Conservation (phyloP, 2,888 invertebrate genomes). For the Hypsopygia costalis region DNA sequence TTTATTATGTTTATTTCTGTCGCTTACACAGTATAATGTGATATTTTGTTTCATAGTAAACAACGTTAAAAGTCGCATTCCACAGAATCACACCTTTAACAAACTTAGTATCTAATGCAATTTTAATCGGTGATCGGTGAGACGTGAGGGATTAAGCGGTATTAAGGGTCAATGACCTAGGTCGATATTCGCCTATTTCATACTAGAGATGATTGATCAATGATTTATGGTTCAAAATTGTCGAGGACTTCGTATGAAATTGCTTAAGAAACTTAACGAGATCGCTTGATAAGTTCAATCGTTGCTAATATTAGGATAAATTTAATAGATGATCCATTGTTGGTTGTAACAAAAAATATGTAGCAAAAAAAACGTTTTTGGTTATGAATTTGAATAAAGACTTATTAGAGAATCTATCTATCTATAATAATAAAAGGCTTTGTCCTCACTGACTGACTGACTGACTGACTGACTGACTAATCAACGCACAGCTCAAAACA, state of each 20-base stretch:
- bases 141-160: conserved; percentile 7
- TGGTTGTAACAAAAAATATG: no score
- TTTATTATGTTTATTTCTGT: no score
- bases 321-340: background rate
- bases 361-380: no score
- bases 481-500: no score
- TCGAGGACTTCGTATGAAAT: background rate
- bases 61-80: no score
- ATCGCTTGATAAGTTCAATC: background rate
- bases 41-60: no score
- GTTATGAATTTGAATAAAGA: no score
- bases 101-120: background rate
- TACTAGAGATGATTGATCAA: background rate
- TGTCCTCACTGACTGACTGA: no score
- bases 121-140: conserved; percentile 5
- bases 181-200: conserved; percentile 3
- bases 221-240: background rate
- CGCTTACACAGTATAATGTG: no score
- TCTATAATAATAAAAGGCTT: no score
- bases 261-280: background rate
- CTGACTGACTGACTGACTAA: no score
- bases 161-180: conserved; percentile 3
- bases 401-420: no score
- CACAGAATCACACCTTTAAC: background rate
- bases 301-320: background rate